Evolutionary conservation across 2,888 invertebrate species (phyloP), one percentile per base, ranked within the genome.

Genomic region (Aleiodes leptofemur): DNA sequence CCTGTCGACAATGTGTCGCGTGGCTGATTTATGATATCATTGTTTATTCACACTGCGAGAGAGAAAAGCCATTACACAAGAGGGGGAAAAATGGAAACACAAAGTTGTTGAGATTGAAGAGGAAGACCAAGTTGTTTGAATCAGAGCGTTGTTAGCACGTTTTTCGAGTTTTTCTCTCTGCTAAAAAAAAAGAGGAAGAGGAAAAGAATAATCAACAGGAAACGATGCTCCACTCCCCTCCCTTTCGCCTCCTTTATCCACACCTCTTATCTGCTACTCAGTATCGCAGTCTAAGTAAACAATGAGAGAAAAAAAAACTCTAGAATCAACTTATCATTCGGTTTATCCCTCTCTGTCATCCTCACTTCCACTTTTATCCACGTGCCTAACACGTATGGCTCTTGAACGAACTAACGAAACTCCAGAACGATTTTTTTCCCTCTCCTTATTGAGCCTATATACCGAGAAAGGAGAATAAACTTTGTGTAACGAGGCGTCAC

Each of bases 61-160:
- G 73, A 72, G 66, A 23, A 72, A 61, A 55, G 55, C 9, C 64
- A 59, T 59, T 59, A 70, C 23, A 64, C 72, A 76, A 75, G 64
- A 16, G 74, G 56, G 64, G 48, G 31, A n/a, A 23, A 57, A 77
- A 48, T 53, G 70, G 13, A 50, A 48, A 77, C 73, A 68, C 57
- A 69, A 69, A 69, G 77, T 71, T 68, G 68, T 61, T 78, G 85
- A 85, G 85, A 85, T 85, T 82, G 83, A 57, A 74, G 34, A 72
- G 16, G 38, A 59, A 77, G 74, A 70, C 57, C 69, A 69, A 69
- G 77, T 71, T 66, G 68, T 57, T 78, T 85, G 85, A 85, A 85
- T 85, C 83, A 83, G 48, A 80, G 80, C 85, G 78, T 85, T 85
- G 85, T 85, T 81, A 79, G 53, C 77, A 69, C 68, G 50, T 70